phyloP scores from a whole-genome alignment of 2,113 vertebrate species.

The Pelecanus crispus region DNA sequence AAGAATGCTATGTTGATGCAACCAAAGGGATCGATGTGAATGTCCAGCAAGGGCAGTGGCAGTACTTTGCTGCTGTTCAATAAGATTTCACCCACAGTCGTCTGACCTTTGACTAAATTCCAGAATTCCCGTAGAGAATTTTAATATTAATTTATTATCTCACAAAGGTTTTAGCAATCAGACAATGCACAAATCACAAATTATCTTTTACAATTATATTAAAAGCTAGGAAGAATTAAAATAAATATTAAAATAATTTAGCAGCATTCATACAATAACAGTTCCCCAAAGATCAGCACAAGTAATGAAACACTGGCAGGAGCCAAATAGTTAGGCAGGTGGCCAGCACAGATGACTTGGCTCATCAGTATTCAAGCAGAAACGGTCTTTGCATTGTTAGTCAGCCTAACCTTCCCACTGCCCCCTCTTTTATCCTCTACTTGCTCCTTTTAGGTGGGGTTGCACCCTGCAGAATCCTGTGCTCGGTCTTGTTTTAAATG shows the following conservation, averaged over 20 bases:
- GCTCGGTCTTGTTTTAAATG: neutral
- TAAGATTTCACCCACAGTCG: neutral
- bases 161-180: neutral
- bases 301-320: conserved; percentile 1
- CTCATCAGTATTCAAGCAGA: neutral
- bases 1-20: neutral
- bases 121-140: neutral
- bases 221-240: conserved; percentile 28
- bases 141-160: neutral
- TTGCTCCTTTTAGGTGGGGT: neutral
- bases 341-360: neutral
- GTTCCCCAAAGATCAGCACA: neutral
- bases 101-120: neutral
- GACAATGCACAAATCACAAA: neutral
- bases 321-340: conserved; percentile 12
- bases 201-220: conserved; percentile 14
- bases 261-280: neutral
- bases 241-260: conserved; percentile 27
- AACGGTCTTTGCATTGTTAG: neutral
- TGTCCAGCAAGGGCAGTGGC: neutral
- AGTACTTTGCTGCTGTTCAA: neutral
- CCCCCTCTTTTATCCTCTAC: neutral
- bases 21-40: neutral
- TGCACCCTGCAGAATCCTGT: neutral
- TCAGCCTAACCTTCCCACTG: neutral